Evolutionary conservation across 1,140 invertebrate species (phyloP).

Genomic region (Apocrypta bakeri): DNA sequence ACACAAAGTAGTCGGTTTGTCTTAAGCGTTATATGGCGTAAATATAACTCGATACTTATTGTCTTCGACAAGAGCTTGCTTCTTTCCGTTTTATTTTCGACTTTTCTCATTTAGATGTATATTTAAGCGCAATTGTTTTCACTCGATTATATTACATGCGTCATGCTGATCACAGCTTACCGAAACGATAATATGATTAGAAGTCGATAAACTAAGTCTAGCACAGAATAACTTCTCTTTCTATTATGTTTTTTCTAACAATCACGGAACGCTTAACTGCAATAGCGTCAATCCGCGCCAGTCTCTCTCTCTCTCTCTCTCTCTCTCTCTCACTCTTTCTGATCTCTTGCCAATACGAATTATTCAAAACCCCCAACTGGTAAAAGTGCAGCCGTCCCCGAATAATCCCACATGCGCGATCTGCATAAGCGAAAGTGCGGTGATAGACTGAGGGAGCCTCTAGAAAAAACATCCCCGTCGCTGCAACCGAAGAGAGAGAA

Average conservation of each 20-base stretch:
- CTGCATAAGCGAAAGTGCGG: constrained; percentile 41
- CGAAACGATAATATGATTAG: constrained; percentile 48
- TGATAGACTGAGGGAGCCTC: constrained; percentile 4
- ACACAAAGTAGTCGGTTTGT: background rate
- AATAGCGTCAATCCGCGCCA: constrained; percentile 22
- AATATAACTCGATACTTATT: background rate
- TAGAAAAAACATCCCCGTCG: constrained; percentile 15
- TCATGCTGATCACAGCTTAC: background rate
- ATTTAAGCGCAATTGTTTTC: background rate
- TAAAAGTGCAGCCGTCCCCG: constrained; percentile 51
- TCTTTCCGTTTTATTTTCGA: background rate
- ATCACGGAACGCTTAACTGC: background rate
- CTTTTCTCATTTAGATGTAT: background rate
- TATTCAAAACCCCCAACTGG: constrained; percentile 43
- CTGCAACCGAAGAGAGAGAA: background rate
- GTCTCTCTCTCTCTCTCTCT: background rate
- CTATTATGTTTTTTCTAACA: no score
- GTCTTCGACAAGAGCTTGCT: background rate
- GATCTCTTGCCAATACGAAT: constrained; percentile 20
- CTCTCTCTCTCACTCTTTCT: background rate
- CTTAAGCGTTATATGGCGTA: background rate
- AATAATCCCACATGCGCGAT: constrained; percentile 44
- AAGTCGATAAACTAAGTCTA: background rate
- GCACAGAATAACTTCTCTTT: constrained; percentile 18
- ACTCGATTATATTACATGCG: constrained; percentile 19